Evolutionary conservation across 2,888 invertebrate genomes (phyloP).

Genomic region (Proisotoma minuta): DNA sequence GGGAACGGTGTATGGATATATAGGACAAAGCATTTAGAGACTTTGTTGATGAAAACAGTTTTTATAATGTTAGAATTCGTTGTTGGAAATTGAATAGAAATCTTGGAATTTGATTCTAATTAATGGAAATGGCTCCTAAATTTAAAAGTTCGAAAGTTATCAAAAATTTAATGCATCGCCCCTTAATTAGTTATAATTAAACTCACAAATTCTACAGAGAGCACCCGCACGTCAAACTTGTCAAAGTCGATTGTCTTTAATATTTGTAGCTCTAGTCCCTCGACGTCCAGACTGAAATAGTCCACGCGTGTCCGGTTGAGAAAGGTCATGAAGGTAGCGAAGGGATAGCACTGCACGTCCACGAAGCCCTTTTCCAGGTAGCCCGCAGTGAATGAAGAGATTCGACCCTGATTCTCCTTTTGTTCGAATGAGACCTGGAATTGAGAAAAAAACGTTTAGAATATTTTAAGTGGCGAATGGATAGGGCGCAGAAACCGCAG

Average conservation of each 20-base stretch:
- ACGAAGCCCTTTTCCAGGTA: slow-evolving; percentile 48
- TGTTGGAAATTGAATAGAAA: too few species aligned
- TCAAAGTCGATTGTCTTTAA: slow-evolving; percentile 56
- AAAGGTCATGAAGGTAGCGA: slow-evolving; percentile 54
- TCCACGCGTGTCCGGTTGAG: slow-evolving; percentile 55
- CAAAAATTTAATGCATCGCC: background rate
- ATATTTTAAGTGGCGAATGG: too few species aligned
- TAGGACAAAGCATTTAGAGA: too few species aligned
- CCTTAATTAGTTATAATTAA: background rate
- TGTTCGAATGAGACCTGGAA: slow-evolving; percentile 53
- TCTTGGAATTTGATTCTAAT: too few species aligned
- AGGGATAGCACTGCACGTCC: slow-evolving; percentile 56
- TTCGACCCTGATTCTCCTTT: slow-evolving; percentile 52
- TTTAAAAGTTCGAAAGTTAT: background rate
- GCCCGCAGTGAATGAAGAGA: slow-evolving; percentile 48
- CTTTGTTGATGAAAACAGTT: too few species aligned
- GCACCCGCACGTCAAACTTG: slow-evolving; percentile 52
- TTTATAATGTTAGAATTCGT: too few species aligned
- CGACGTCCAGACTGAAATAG: slow-evolving; percentile 57
- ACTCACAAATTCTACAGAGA: slow-evolving; percentile 51
- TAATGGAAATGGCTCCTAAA: too few species aligned
- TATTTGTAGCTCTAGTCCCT: slow-evolving; percentile 55
- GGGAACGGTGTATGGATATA: background rate
- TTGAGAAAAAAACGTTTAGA: slow-evolving; percentile 16
- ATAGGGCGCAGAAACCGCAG: too few species aligned